Evolutionary conservation across 2,888 invertebrate genomes (phyloP), one percentile per base, ranked within the genome.

Genomic region (Ceramica pisi): DNA sequence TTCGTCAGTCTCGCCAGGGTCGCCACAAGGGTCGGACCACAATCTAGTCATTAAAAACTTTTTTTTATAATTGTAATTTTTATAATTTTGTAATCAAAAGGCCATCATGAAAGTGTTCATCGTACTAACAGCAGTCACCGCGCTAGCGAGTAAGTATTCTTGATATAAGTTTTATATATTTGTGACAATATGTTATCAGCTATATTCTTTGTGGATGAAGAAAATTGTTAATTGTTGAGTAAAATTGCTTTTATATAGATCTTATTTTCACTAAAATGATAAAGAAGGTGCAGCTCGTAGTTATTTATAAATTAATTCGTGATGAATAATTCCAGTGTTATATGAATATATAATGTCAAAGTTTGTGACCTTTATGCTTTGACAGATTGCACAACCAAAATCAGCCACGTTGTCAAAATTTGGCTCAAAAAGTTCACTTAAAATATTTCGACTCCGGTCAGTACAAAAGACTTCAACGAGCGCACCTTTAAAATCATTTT

Each of bases 31-130:
- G 92, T 93, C 93, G 94, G 94, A 94, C 94, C 92, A 87, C 89
- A 86, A 94, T 96, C 95, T 95, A 95, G 95, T 95, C 95, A 96
- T 93, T 91, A 91, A 88, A 77, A 87, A 84, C 72, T 76, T 85
- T 85, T 35, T 80, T 84, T 82, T 83, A 71, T 78, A 85, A 82
- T 89, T 88, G 90, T 90, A 89, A 83, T 86, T 89, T 89, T 91
- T 89, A 82, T 81, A 87, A 88, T 89, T 88, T 90, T 84, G 81
- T 88, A 91, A 93, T 90, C 87, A 86, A 93, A 94, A 93, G 90
- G 90, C 92, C 95, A 94, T 83, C 91, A 96, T 96, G 96, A 96
- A 95, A 95, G 95, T 95, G 94, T 95, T 95, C 94, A 93, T 96
- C 91, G 94, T 94, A 78, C 87, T 96, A 87, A 91, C 95, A 87